Percentiles rank a stretch among this genome's conserved stretches.
phyloP scores from a whole-genome alignment of 2,113 vertebrate species.

The Gnathochromis pfefferi region DNA sequence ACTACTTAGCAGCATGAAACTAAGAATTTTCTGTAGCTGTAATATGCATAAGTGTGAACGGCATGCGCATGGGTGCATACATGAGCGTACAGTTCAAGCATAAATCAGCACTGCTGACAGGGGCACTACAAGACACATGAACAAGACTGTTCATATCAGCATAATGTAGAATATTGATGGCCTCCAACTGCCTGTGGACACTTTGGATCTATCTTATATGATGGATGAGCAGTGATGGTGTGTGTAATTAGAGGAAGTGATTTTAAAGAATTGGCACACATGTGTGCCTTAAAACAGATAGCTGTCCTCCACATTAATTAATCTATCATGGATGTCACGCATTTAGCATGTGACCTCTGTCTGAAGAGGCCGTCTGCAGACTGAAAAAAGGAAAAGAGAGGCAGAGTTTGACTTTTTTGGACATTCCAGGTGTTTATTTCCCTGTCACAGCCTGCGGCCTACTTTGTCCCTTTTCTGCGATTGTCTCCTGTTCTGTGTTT shows the following conservation, averaged over 20 bases:
- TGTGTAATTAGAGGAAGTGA: constrained; percentile 1
- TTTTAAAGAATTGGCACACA: constrained; percentile 4
- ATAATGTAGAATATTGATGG: constrained; percentile 52
- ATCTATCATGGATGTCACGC: neutral
- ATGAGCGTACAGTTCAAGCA: constrained; percentile 5
- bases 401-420: neutral
- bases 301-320: neutral
- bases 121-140: neutral
- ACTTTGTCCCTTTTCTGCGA: constrained; percentile 16
- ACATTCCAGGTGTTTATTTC: constrained; percentile 39
- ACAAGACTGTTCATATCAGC: constrained; percentile 45
- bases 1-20: neutral
- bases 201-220: constrained; percentile 5
- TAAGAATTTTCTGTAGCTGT: neutral
- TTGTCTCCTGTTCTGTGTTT: neutral
- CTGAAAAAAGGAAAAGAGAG: neutral
- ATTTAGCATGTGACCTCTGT: neutral
- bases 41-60: neutral
- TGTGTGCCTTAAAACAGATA: neutral
- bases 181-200: neutral
- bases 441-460: constrained; percentile 24
- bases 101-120: constrained; percentile 36
- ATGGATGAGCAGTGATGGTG: neutral
- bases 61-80: neutral
- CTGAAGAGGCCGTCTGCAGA: neutral